phyloP scores from a whole-genome alignment of 2,888 invertebrate species.

The Corbicula japonica region DNA sequence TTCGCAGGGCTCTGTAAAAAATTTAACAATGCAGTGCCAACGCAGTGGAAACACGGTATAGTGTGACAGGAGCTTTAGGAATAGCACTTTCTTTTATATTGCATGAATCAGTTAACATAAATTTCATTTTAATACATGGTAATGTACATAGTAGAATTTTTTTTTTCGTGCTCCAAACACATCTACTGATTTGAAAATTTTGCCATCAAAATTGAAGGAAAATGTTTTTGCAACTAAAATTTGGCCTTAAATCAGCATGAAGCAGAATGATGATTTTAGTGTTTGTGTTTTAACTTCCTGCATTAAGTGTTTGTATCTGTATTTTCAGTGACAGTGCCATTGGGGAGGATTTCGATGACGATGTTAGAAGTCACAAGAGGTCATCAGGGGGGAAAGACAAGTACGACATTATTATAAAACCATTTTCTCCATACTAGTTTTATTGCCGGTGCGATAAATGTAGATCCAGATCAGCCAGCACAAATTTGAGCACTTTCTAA shows the following conservation, averaged over 20 bases:
- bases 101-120: too few relatives aligned
- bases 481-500: too few relatives aligned
- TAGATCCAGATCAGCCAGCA: too few relatives aligned
- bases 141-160: not conserved
- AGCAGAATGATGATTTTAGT: not conserved
- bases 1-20: too few relatives aligned
- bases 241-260: not conserved
- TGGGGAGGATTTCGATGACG: slow-evolving; percentile 77
- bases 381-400: slow-evolving; percentile 50
- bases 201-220: not conserved
- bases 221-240: not conserved
- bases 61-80: too few relatives aligned
- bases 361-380: slow-evolving; percentile 56
- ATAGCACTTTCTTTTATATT: too few relatives aligned
- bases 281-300: not conserved
- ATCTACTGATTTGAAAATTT: not conserved
- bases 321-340: slow-evolving; percentile 75
- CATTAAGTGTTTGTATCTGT: slow-evolving; percentile 9
- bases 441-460: too few relatives aligned
- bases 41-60: too few relatives aligned
- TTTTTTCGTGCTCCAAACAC: not conserved
- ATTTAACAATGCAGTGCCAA: too few relatives aligned
- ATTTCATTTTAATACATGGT: too few relatives aligned
- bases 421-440: too few relatives aligned
- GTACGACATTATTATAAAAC: slow-evolving; percentile 40